Percentiles rank a stretch among this genome's conserved stretches.
These are phyloP conservation scores for Drosophila tsacasi DNA, from an alignment of 1,140 invertebrate genomes.

Conservation along the genomic window DNA sequence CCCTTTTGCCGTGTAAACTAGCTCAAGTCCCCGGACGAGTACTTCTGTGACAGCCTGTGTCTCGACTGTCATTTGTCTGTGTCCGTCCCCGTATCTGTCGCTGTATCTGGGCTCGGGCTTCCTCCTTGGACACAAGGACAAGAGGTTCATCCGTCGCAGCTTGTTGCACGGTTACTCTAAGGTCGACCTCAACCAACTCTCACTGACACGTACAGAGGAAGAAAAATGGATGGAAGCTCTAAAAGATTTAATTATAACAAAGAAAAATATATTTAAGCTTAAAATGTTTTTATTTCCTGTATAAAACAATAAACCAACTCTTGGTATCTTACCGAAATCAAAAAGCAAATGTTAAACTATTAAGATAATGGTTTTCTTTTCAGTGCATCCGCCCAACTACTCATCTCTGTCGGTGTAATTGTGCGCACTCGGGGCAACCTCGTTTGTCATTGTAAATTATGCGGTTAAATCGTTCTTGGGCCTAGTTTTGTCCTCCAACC, in stretches of 20 bases:
- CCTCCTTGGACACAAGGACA: conserved; percentile 47
- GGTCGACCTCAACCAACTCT: conserved; percentile 19
- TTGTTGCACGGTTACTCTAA: conserved; percentile 35
- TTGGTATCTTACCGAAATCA: not conserved
- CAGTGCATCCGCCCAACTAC: conserved; percentile 14
- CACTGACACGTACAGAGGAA: not conserved
- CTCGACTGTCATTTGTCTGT: conserved; percentile 75
- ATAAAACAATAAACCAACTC: not conserved
- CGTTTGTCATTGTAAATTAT: conserved; percentile 84
- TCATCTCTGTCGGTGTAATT: conserved; percentile 65
- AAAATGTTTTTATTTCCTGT: not conserved
- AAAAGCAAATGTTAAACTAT: not conserved
- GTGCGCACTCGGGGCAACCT: conserved; percentile 69
- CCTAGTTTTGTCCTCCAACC: conserved; percentile 35
- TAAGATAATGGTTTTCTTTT: not conserved
- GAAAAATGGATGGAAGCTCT: no score
- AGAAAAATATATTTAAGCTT: not conserved
- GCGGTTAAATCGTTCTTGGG: conserved; percentile 76
- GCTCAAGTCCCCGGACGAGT: conserved; percentile 48
- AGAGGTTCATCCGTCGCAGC: conserved; percentile 66
- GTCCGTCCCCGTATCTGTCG: conserved; percentile 43
- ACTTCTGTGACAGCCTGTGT: conserved; percentile 48
- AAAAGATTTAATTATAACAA: no score
- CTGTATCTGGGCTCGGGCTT: conserved; percentile 30
- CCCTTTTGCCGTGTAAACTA: conserved; percentile 24